Conservation (phyloP, 2,797 vertebrate genomes). For the Centropyge bicolor region DNA sequence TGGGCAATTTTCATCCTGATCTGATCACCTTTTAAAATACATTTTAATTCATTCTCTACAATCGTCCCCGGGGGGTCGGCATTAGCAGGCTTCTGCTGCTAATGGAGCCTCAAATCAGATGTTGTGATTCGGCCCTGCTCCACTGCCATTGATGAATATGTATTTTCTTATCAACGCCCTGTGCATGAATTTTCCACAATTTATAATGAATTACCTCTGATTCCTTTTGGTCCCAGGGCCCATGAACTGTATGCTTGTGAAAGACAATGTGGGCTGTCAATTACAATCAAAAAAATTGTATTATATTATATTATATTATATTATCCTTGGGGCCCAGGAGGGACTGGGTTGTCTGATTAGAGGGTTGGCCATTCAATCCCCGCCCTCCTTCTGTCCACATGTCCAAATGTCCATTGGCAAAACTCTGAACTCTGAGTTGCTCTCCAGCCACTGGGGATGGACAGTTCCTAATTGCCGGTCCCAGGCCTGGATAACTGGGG, state of each 20-base stretch:
- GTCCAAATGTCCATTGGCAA: no score
- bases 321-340: neutral
- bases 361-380: no score
- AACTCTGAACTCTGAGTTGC: no score
- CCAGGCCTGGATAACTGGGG: no score
- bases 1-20: conserved; percentile 12
- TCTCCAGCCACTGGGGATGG: no score
- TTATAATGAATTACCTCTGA: conserved; percentile 63
- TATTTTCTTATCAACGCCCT: conserved; percentile 66
- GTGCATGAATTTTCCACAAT: conserved; percentile 60
- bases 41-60: conserved; percentile 44
- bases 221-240: conserved; percentile 54
- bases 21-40: conserved; percentile 41
- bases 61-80: conserved; percentile 32
- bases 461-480: no score
- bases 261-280: conserved; percentile 41
- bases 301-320: conserved; percentile 40
- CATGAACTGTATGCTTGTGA: conserved; percentile 43
- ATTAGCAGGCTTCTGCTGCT: conserved; percentile 54
- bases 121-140: conserved; percentile 65
- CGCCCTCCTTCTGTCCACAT: no score
- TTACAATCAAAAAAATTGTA: conserved; percentile 37
- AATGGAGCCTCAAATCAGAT: conserved; percentile 70
- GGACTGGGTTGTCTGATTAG: no score
- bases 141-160: conserved; percentile 69